A percentile compares a stretch with the other conserved stretches of the same genome.
phyloP scores from a whole-genome alignment of 2,797 vertebrate species.

The Ptychobarbus kaznakovi region DNA sequence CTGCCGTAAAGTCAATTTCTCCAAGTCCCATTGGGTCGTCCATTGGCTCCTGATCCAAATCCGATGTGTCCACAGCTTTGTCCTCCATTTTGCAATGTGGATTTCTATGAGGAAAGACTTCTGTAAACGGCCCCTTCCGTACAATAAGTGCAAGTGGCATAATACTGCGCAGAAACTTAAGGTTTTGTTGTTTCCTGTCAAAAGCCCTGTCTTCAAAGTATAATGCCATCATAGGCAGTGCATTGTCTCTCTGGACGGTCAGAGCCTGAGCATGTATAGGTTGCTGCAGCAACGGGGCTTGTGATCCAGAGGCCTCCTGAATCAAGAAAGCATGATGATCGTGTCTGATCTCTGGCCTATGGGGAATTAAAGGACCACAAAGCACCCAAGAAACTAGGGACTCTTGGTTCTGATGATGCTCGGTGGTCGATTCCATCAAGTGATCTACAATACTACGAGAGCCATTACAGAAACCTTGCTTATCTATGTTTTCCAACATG shows the following conservation, averaged over 20 bases:
- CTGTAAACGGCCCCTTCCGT: conserved; percentile 74
- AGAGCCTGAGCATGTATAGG: conserved; percentile 64
- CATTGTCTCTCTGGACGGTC: conserved; percentile 75
- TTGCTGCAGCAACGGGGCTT: conserved; percentile 62
- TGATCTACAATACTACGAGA: conserved; percentile 78
- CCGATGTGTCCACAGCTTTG: conserved; percentile 93
- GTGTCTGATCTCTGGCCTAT: conserved; percentile 69
- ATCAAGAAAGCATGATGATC: conserved; percentile 68
- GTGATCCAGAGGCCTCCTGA: conserved; percentile 70
- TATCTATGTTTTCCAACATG: conserved; percentile 30
- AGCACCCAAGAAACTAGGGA: conserved; percentile 69
- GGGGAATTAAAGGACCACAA: conserved; percentile 62
- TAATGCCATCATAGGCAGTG: conserved; percentile 68
- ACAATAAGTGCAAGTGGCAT: conserved; percentile 78
- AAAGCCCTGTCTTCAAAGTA: conserved; percentile 76
- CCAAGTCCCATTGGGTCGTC: conserved; percentile 94
- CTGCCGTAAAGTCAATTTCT: conserved; percentile 94
- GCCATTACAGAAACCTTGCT: conserved; percentile 80
- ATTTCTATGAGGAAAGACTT: conserved; percentile 66
- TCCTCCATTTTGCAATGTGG: conserved; percentile 85
- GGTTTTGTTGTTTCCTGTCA: conserved; percentile 79
- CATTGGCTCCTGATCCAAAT: conserved; percentile 83
- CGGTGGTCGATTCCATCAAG: conserved; percentile 67
- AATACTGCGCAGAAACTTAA: conserved; percentile 78
- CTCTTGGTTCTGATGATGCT: conserved; percentile 69